Evolutionary conservation across 2,113 vertebrate genomes (phyloP), one percentile per base, ranked within the genome.

Genomic region (Physeter macrocephalus): DNA sequence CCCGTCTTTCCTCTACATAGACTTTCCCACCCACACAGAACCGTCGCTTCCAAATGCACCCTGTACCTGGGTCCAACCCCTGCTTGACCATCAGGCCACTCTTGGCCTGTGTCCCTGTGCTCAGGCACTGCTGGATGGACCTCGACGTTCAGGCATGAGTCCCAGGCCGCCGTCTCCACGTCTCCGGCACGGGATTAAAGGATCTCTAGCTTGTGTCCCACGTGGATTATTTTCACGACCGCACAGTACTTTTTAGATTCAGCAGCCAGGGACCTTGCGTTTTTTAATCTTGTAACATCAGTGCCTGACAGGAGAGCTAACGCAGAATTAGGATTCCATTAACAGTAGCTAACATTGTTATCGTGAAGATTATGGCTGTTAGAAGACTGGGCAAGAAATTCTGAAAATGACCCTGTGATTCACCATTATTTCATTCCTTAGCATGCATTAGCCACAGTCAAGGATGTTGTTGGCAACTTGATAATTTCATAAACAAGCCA

Each of bases 41-140:
- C 52, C 2, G 0, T 5, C 8, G 23, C n/a, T 57, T 52, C n/a
- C 6, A 57, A 57, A 81, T 23, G 57, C 31, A 57, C 54, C 1
- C 21, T 27, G 6, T 66, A 15, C 13, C 31, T 81, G 5, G 52
- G 34, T 39, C 52, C 14, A 36, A 2, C 39, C n/a, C 23, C 52
- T 39, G 52, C 10, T 9, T n/a, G 52, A 27, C 54, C 1, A 1
- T 13, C 21, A 39, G 36, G 23, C 21, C 52, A 36, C 1, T 57
- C 49, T 25, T 54, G 77, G 77, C 46, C 29, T 54, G 12, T 54
- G 75, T n/a, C 31, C 34, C 31, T 78, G 43, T n/a, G 29, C 77
- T 80, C 21, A 52, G n/a, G 77, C 49, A 8, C 49, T 80, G 49
- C 5, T 46, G 6, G 54, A 54, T 46, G 6, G 54, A 54, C 29